Evolutionary conservation across 1,140 invertebrate genomes (phyloP).

Genomic region (Drosophila willistoni): DNA sequence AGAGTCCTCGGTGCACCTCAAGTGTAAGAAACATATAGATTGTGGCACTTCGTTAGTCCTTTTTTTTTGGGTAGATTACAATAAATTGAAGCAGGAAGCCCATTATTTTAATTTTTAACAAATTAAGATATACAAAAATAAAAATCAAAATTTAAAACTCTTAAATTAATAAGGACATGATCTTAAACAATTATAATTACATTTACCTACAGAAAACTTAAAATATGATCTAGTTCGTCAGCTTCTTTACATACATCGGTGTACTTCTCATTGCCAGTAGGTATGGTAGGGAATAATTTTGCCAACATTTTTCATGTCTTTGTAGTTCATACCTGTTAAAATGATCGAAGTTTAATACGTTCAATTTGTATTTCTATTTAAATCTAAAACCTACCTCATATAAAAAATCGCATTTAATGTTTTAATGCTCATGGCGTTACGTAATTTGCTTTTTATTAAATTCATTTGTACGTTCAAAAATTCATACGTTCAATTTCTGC

Average conservation of each 20-base stretch:
- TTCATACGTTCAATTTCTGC: no score
- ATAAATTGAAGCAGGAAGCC: no score
- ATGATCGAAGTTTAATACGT: slow-evolving; percentile 2
- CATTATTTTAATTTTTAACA: slow-evolving; percentile 5
- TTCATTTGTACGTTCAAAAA: no score
- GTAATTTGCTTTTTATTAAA: no score
- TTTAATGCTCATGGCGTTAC: no score
- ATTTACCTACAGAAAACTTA: background rate
- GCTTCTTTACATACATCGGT: slow-evolving; percentile 5
- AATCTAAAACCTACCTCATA: background rate
- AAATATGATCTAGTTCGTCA: slow-evolving; percentile 10
- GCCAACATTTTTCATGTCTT: slow-evolving; percentile 12
- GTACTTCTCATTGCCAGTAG: slow-evolving; percentile 15
- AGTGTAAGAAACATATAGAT: no score
- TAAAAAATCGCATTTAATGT: no score
- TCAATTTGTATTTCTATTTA: background rate
- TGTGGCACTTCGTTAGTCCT: no score
- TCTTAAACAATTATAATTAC: slow-evolving; percentile 6
- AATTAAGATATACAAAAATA: background rate
- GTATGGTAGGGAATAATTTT: slow-evolving; percentile 8
- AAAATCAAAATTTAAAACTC: slow-evolving; percentile 1
- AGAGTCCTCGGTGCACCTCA: no score
- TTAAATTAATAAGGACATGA: slow-evolving; percentile 14
- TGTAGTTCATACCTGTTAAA: slow-evolving; percentile 15
- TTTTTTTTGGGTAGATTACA: no score